Base-by-base conservation (phyloP, 2,888 invertebrate species). In the Lordiphosa andalusiaca region DNA sequence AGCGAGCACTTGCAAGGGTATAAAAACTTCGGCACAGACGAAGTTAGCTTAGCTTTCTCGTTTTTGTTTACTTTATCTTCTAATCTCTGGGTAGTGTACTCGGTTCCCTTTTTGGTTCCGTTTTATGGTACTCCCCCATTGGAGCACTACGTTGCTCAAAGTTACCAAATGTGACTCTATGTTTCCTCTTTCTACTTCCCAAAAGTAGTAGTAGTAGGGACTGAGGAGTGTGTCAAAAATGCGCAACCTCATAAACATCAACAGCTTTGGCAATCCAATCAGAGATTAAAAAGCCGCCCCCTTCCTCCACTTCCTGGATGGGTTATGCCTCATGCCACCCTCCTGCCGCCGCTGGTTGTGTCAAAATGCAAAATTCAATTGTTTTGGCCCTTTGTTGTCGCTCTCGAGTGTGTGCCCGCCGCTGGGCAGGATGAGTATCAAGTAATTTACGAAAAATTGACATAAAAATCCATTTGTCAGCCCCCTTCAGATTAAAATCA, bases 401-500 rank as follows among this genome's bases (percentile, higher is more conserved):
- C 23, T 12, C 25, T 1, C 38, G 9, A 21, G 35, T 16, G 30
- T 25, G 19, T 7, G 16, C 40, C 1, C 21, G 37, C 2, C 13
- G 13, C 6, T 36, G 36, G 23, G 6, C 19, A 37, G 55, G 51
- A 53, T 49, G 64, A 55, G 56, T 44, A 53, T 25, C 52, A 40
- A 63, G 69, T 80, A 68, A 77, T 72, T 73, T 76, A 58, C 58
- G 69, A 74, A 82, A 84, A 86, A 87, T 86, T 87, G 87, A 87
- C 87, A 87, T 78, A 72, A 70, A 81, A 87, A 88, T 88, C 88
- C 88, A 87, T 87, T 88, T 88, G 88, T 87, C 87, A 87, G 83
- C 85, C 87, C 86, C 87, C 58, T 84, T 86, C 85, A 85, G 86
- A 85, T 85, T 85, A 86, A 83, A 86, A 86, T 87, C 86, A 85